phyloP scores from a whole-genome alignment of 2,113 vertebrate genomes.

The human (Homo sapiens) region DNA sequence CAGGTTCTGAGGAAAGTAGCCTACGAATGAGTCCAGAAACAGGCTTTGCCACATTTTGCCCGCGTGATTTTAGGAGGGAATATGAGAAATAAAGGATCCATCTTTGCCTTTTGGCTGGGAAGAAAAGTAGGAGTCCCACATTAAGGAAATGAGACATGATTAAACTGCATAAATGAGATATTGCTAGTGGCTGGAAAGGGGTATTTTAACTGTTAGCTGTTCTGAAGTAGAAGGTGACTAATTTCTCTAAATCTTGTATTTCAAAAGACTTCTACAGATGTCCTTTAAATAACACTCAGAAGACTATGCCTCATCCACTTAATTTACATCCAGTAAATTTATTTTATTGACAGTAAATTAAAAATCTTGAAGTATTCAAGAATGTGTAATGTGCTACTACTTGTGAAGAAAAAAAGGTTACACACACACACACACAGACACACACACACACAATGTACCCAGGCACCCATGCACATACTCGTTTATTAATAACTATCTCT shows the following conservation, averaged over 20 bases:
- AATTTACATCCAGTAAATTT: not conserved
- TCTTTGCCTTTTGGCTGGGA: not conserved
- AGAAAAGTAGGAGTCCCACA: not conserved
- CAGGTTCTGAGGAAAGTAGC: not conserved
- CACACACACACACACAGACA: not conserved
- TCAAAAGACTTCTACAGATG: not conserved
- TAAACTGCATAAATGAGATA: not conserved
- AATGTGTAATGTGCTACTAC: not conserved
- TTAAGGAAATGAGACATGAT: not conserved
- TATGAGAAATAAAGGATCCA: not conserved
- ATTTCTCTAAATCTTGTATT: constrained; percentile 9
- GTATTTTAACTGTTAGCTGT: not conserved
- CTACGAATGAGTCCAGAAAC: not conserved
- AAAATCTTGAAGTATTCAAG: not conserved
- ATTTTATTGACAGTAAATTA: not conserved
- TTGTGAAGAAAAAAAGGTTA: not conserved
- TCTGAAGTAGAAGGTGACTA: not conserved
- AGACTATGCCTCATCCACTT: not conserved
- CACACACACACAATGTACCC: too few relatives aligned
- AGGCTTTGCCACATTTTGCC: not conserved
- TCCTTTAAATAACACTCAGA: not conserved
- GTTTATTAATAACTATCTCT: not conserved
- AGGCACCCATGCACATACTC: not conserved
- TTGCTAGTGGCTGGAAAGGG: not conserved
- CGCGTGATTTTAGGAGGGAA: not conserved